Evolutionary conservation across 1,140 invertebrate genomes (phyloP).

Genomic region (Ceratoteleas bidentatus): DNA sequence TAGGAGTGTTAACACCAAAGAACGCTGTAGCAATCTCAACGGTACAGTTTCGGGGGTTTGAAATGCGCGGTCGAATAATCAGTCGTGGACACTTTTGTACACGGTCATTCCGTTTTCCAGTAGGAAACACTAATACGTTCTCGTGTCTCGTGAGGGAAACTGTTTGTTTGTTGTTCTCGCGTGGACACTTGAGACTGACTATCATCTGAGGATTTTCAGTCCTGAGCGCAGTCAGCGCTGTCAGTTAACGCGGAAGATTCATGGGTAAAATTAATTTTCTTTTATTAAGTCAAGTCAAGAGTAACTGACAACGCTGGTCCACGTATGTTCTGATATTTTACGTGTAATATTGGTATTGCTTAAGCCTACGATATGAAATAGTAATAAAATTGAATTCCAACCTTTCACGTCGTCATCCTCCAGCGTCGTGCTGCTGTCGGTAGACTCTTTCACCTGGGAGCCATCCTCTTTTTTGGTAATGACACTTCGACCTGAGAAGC

Average conservation of each 20-base stretch:
- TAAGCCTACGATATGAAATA: conserved; percentile 12
- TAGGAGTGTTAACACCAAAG: conserved; percentile 49
- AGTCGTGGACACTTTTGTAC: conserved; percentile 40
- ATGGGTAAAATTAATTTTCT: no score
- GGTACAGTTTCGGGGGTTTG: conserved; percentile 16
- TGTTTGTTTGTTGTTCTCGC: no score
- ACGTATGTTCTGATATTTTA: conserved; percentile 15
- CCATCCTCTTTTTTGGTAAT: conserved; percentile 96
- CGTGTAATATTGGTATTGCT: conserved; percentile 46
- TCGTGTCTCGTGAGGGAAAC: conserved; percentile 16
- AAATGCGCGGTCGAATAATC: conserved; percentile 14
- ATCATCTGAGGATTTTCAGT: no score
- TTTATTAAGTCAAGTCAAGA: no score
- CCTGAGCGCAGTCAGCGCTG: background rate
- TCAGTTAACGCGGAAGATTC: no score
- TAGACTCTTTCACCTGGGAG: conserved; percentile 97
- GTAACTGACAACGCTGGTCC: conserved; percentile 10
- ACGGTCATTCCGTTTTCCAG: conserved; percentile 22
- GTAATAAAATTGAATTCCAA: conserved; percentile 80
- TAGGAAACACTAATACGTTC: conserved; percentile 33
- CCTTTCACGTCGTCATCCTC: conserved; percentile 95
- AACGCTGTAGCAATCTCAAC: conserved; percentile 34
- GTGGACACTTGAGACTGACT: no score
- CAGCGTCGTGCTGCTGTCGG: conserved; percentile 94
- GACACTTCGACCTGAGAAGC: conserved; percentile 89